Conservation (phyloP, 35 echinoderm and acorn worm species). For the Anneissia japonica region DNA sequence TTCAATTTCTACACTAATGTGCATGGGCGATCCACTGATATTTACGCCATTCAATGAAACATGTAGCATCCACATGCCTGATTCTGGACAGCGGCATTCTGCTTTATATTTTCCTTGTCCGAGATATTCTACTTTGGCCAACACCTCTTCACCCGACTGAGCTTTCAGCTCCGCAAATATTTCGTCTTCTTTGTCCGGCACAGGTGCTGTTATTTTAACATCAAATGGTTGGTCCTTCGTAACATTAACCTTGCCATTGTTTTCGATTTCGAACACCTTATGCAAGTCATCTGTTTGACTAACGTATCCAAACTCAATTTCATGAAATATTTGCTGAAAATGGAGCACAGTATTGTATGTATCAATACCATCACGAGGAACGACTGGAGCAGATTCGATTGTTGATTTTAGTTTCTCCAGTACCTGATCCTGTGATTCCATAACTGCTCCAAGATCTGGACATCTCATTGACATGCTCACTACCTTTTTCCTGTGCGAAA, state of each 20-base stretch:
- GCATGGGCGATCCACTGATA: not conserved
- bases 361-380: not conserved
- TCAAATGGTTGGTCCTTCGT: not conserved
- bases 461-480: not conserved
- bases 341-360: not conserved
- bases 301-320: not conserved
- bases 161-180: not conserved
- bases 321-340: not conserved
- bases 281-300: not conserved
- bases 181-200: not conserved
- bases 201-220: not conserved
- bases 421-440: not conserved
- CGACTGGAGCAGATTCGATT: not conserved
- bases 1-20: not conserved
- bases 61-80: not conserved
- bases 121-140: not conserved
- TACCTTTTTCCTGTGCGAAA: not conserved
- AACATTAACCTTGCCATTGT: not conserved
- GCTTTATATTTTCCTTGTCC: not conserved
- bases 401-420: not conserved
- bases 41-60: not conserved
- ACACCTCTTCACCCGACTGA: not conserved
- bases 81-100: not conserved
- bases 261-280: not conserved
- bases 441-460: not conserved